These are phyloP conservation scores for Acleris laterana DNA, from an alignment of 2,888 invertebrate genomes.

Conservation along the genomic window DNA sequence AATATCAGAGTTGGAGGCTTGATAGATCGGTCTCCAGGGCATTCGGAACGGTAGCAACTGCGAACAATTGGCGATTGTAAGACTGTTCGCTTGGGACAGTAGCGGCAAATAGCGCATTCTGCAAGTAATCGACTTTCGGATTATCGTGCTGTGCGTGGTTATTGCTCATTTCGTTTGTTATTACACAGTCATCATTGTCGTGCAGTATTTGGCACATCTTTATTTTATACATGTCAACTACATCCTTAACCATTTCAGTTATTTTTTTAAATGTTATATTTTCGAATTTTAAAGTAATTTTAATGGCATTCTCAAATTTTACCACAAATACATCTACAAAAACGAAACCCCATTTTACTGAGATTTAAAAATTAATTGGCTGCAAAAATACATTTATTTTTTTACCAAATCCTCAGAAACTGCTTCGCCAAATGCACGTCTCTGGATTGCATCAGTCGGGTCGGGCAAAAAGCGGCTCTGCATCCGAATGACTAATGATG, in stretches of 20 bases:
- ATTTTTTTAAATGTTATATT: too few species aligned
- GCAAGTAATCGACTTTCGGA: slow-evolving; percentile 16
- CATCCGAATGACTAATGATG: slow-evolving; percentile 75
- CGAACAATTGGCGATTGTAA: slow-evolving; percentile 63
- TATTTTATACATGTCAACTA: not conserved
- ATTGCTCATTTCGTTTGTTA: slow-evolving; percentile 20
- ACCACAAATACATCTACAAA: not conserved
- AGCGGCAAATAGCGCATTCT: slow-evolving; percentile 30
- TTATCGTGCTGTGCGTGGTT: slow-evolving; percentile 23
- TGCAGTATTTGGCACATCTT: slow-evolving; percentile 4
- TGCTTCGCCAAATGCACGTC: slow-evolving; percentile 50
- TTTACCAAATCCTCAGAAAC: slow-evolving; percentile 40
- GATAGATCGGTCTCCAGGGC: slow-evolving; percentile 79
- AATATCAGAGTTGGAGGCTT: slow-evolving; percentile 67
- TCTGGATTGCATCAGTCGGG: slow-evolving; percentile 59
- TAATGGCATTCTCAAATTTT: too few species aligned
- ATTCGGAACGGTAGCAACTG: slow-evolving; percentile 41
- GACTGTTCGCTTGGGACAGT: slow-evolving; percentile 51
- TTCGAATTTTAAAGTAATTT: too few species aligned
- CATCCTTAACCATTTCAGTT: too few species aligned
- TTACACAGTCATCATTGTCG: slow-evolving; percentile 15
- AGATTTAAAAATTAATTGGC: slow-evolving; percentile 23
- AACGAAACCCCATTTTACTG: slow-evolving; percentile 2
- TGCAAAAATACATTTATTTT: slow-evolving; percentile 37
- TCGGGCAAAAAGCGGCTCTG: slow-evolving; percentile 66